A percentile compares a stretch with the other conserved stretches of the same genome.
phyloP scores from a whole-genome alignment of 2,797 vertebrate species.

The Pantherophis alleghaniensis region DNA sequence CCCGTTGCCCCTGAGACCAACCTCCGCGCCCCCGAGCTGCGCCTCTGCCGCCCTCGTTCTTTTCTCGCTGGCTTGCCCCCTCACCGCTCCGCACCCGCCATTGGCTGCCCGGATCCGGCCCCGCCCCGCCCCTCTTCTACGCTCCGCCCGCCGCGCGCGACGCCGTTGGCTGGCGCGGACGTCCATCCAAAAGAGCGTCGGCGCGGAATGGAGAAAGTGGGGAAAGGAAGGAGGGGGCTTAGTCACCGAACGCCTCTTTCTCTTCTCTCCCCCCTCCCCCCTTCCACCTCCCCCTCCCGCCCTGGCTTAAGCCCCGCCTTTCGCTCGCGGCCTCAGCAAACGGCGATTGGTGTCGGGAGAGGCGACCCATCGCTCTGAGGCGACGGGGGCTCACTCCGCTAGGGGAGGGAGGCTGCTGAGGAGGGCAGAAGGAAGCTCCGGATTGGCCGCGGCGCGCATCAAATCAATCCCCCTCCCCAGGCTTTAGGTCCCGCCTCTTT shows the following conservation, averaged over 20 bases:
- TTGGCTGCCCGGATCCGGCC: background rate
- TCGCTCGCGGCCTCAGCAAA: background rate
- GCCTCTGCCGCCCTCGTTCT: constrained; percentile 11
- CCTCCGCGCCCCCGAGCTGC: constrained; percentile 27
- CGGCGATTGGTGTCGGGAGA: background rate
- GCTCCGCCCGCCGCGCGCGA: background rate
- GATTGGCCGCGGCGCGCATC: background rate
- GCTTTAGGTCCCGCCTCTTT: background rate
- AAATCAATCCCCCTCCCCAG: background rate
- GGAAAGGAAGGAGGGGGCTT: background rate
- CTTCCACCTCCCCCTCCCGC: accelerated
- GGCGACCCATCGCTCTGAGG: accelerated
- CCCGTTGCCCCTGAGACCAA: background rate
- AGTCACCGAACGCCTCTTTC: background rate
- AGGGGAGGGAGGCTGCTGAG: constrained; percentile 35
- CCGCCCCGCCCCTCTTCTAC: background rate
- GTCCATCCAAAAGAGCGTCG: background rate
- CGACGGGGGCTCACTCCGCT: background rate
- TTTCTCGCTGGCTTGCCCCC: background rate
- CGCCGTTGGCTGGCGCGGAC: accelerated
- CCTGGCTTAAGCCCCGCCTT: background rate
- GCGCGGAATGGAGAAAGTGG: background rate
- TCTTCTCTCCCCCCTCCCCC: accelerated
- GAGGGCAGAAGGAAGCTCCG: constrained; percentile 31
- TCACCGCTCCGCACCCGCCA: background rate